Base-by-base conservation (phyloP, 2,113 vertebrate species). In the Strix aluco region DNA sequence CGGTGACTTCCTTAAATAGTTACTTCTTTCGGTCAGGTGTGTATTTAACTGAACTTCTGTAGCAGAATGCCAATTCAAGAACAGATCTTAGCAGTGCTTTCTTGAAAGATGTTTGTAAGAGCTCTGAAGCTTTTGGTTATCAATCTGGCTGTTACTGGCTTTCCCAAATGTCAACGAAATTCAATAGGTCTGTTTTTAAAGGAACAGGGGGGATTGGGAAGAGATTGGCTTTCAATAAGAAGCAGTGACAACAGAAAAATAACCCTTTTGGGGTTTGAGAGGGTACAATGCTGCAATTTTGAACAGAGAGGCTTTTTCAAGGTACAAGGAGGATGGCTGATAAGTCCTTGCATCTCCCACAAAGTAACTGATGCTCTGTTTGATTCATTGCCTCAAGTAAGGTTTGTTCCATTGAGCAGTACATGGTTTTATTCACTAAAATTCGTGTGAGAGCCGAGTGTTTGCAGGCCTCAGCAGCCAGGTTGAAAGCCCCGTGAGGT, bases 381-480 rank as follows among this genome's bases (percentile, higher is more conserved):
- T 42, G 51, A 15, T 32, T 47, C 36, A 3, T 1, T 42, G 34
- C 72, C 66, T 30, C 4, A 1, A 46, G 66, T 11, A 2, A 51
- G 72, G 58, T 42, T 59, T 3, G 2, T 46, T 3, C 21, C 4
- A 0, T 40, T 0, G 2, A 46, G 61, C 46, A 49, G 32, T 5
- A 10, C 36, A 2, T 1, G 4, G 29, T 52, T 78, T 20, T 29
- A 15, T 4, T 66, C 6, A 0, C 13, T 11, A 22, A 10, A 22
- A 8, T 6, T 1, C 0, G 0, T 2, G 9, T 13, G 70, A 73
- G 59, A 46, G 52, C 38, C 3, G 49, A 8, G 38, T 2, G 58
- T 63, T 17, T 1, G 11, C 46, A 34, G 72, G 18, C 32, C 2
- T 2, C 18, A 3, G 77, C 18, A 32, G 51, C 51, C 21, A 2